phyloP scores from a whole-genome alignment of 2,888 invertebrate species.

The Tenthredo notha region DNA sequence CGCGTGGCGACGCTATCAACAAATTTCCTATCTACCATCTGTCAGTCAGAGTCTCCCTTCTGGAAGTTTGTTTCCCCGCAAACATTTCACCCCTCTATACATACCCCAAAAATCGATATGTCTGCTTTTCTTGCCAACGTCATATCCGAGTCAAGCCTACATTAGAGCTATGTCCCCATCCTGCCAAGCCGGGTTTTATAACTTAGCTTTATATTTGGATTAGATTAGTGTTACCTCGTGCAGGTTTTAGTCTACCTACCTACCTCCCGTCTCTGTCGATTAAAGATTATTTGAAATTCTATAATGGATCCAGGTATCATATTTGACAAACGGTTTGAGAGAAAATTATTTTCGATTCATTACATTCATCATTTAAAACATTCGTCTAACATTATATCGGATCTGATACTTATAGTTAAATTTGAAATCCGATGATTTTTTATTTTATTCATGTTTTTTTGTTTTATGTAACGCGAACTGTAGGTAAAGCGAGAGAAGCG shows the following conservation, averaged over 20 bases:
- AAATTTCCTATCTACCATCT: constrained; percentile 20
- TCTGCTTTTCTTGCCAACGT: constrained; percentile 40
- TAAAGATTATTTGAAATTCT: constrained; percentile 11
- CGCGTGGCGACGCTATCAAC: constrained; percentile 18
- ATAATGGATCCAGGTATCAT: constrained; percentile 9
- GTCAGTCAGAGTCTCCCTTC: not conserved
- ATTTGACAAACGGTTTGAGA: not conserved
- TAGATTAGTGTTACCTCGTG: not conserved
- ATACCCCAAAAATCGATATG: constrained; percentile 29
- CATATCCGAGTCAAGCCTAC: constrained; percentile 35
- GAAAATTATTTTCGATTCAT: not conserved
- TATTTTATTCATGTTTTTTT: not conserved
- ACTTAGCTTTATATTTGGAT: constrained; percentile 8
- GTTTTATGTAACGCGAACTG: not conserved
- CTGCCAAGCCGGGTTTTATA: not conserved
- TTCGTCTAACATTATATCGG: not conserved
- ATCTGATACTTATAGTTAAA: not conserved
- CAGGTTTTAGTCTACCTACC: not conserved
- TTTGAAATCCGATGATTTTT: not conserved
- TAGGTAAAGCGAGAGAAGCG: not conserved
- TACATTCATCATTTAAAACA: not conserved
- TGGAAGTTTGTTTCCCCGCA: constrained; percentile 11
- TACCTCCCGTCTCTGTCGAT: not conserved
- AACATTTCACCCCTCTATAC: constrained; percentile 18
- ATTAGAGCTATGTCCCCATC: constrained; percentile 11